Base-by-base conservation (phyloP, 2,888 invertebrate genomes). In the Ichneumon xanthorius region DNA sequence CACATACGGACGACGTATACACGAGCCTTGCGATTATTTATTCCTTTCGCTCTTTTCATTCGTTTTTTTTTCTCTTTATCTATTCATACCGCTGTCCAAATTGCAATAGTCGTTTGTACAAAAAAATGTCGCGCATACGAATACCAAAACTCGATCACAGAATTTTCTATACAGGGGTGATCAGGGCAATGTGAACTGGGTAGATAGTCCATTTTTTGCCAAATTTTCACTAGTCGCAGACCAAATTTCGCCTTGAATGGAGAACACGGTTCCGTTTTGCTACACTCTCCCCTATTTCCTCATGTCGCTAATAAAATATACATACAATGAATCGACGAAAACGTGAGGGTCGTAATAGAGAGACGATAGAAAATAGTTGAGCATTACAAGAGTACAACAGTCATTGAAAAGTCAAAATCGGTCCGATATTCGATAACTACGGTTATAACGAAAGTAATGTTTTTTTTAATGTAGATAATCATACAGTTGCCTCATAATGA, bases 21-120 rank as follows among this genome's bases (percentile, higher is more conserved):
- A 65, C 76, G 50, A 65, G 50, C 65, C 76, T 76, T 65, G 16
- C 22, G 4, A 67, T 40, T 67, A 11, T 40, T 40, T 22, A 11
- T 40, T 22, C n/a, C 30, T 7, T 30, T 63, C 45, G 30, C 30
- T 26, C 61, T 0, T 48, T 30, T 61, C n/a, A 14, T 58, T 26
- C 67, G 1, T 19, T 19, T 37, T 14, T 14, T 19, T 19, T n/a
- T 55, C 53, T 48, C 4, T 16, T 48, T 16, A 48, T 48, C 4
- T 48, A 48, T 48, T 48, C 16, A 4, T 16, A 48, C 53, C 19
- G 19, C 19, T 7, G 19, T 55, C 2, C n/a, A 9, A n/a, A 55
- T 55, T 9, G 53, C 53, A 55, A 55, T 19, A 55, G n/a, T 55
- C 53, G 53, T 7, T 55, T 19, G 19, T 19, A 55, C 53, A 19